Evolutionary conservation across 2,888 invertebrate species (phyloP), one percentile per base, ranked within the genome.

Genomic region (Dugesia japonica): DNA sequence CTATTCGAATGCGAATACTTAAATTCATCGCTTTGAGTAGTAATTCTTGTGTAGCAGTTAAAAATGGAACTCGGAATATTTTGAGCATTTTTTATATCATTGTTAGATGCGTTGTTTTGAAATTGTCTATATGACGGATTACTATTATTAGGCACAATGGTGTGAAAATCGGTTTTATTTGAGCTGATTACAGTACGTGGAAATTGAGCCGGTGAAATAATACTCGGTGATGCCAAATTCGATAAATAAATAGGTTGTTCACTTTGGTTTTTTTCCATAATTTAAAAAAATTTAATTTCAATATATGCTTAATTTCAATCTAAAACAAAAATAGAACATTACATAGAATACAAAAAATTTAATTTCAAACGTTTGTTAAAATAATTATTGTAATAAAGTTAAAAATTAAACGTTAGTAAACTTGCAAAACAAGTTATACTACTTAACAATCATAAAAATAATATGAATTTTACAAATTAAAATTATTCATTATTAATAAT

Each of bases 81-180:
- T 56, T 56, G 56, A 56, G 56, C 56, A 56, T 20, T 56, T 56
- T 56, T 56, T n/a, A 56, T 9, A 56, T 56, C 56, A 38, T 38
- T 38, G n/a, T n/a, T 20, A 4, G 56, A n/a, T 7, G n/a, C 17
- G n/a, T 56, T n/a, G 23, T 56, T 20, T 56, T 56, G n/a, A n/a
- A 4, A 23, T 20, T 56, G n/a, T n/a, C n/a, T 56, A 7, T 20
- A 56, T 23, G 56, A 56, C 23, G n/a, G n/a, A 56, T 56, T 56
- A n/a, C 56, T 56, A 56, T 56, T 56, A 56, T 56, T 56, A 56
- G 56, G 56, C 56, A 56, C 56, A 56, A 56, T 56, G 56, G 56
- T 56, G 56, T 56, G n/a, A 56, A 13, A 9, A 56, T 4, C 17
- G 23, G n/a, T 56, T 56, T 56, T 56, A 56, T 56, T 56, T 56